Evolutionary conservation across 2,113 vertebrate species (phyloP), one percentile per base, ranked within the genome.

Genomic region (Leptocoma aspasia): DNA sequence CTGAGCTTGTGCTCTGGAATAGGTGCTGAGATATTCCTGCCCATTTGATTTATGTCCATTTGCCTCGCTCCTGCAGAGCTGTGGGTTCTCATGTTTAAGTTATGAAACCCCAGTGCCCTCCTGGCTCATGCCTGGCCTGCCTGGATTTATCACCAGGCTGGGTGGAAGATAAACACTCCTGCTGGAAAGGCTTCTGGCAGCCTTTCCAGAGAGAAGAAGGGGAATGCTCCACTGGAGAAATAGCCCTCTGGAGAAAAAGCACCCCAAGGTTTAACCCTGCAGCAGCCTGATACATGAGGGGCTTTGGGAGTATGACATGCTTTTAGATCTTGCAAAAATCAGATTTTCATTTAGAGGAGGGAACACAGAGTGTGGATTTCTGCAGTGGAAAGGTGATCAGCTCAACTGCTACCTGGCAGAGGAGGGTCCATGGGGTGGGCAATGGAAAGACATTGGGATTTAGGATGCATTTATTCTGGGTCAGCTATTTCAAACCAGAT

Each of bases 321-420:
- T n/a, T 70, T 65, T 14, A 49, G 20, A 11, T 7, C 28, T 24
- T 28, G 11, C 52, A 57, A 54, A 82, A 82, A 14, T 16, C 11
- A 12, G 35, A 5, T 59, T 82, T 18, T 26, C 0, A 1, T 12
- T 23, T 59, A 33, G 20, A 30, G 68, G 41, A 59, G 23, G 41
- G 30, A 35, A 26, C 13, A 8, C 0, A 0, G 13, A 66, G 33
- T 1, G 4, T 1, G 3, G 11, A 20, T 41, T 61, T 1, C 0
- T 17, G 2, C 3, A 2, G 28, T 3, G 11, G 30, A 13, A 31
- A 47, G 33, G 28, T 6, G 18, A 35, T 17, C 10, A 26, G 15
- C n/a, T 73, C 1, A 0, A 4, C 9, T 44, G 21, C 28, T 23
- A 3, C 33, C 26, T 42, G 27, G 13, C 15, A 35, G 57, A 54